Base-by-base conservation (phyloP, 2,888 invertebrate genomes). In the Ichneumon xanthorius region DNA sequence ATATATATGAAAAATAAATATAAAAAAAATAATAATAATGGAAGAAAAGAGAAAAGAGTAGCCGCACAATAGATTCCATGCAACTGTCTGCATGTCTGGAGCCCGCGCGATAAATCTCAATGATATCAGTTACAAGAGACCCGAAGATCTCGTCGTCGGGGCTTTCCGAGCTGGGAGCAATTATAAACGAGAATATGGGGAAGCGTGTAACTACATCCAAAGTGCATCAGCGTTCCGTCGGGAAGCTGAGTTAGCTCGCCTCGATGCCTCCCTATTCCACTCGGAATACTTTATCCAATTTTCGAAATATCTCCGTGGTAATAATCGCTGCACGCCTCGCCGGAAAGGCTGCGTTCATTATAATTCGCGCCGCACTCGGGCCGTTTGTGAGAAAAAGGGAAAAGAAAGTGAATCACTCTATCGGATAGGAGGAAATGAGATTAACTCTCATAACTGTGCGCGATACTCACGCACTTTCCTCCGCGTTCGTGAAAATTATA, bases 351-450 rank as follows among this genome's bases (percentile, higher is more conserved):
- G 22, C 50, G 22, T 58, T 55, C 63, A 16, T 63, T 45, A 63
- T 71, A 50, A 73, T 37, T 75, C 16, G 63, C 37, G n/a, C 58
- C 68, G 50, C 7, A 33, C 30, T 4, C 22, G 30, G 30, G 14
- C 45, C 45, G 26, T 71, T 67, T 67, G 77, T 40, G 67, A 55
- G 50, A 72, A 65, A 63, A 80, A 65, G 53, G 65, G 40, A 81
- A 81, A 84, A 81, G 84, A 84, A 81, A 84, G 84, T 78, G 77
- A 72, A 84, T 81, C 80, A 61, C 58, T 48, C 55, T 76, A 80
- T 80, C 37, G 80, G 65, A 14, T 53, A 75, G 68, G 48, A 84
- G 80, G 80, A 84, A 84, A 81, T 80, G 76, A 72, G 55, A 84
- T 84, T 80, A 76, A 61, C 65, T 80, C 83, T 79, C 83, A 63